phyloP scores from a whole-genome alignment of 1,140 invertebrate species.

The Camponotus vicinus region DNA sequence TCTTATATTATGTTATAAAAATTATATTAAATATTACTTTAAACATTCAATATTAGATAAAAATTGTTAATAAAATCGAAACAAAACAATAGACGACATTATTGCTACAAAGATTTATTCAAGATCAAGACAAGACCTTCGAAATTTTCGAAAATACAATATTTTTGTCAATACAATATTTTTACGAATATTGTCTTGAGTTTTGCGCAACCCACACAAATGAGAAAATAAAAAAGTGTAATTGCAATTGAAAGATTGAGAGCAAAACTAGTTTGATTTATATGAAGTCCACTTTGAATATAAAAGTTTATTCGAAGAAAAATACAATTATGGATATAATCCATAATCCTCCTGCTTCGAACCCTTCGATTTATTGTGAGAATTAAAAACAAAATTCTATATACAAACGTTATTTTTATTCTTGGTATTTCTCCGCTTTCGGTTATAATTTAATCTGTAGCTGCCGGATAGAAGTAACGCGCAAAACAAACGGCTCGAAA shows the following conservation, averaged over 20 bases:
- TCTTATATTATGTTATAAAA: too few species aligned
- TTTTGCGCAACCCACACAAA: too few species aligned
- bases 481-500: background rate
- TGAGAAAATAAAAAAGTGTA: background rate
- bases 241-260: background rate
- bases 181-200: too few species aligned
- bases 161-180: too few species aligned
- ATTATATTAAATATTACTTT: too few species aligned
- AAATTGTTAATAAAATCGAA: too few species aligned
- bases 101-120: too few species aligned
- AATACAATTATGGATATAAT: slow-evolving; percentile 15
- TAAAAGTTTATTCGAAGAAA: background rate
- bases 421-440: background rate
- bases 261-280: background rate
- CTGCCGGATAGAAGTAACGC: background rate
- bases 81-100: too few species aligned
- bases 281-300: background rate
- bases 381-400: background rate
- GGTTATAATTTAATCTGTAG: slow-evolving; percentile 21
- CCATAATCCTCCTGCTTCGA: background rate
- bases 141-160: too few species aligned
- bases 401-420: slow-evolving; percentile 19
- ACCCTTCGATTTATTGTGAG: background rate
- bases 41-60: too few species aligned
- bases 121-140: too few species aligned